Conservation (phyloP, 2,888 invertebrate genomes). For the Camponotus fellah region DNA sequence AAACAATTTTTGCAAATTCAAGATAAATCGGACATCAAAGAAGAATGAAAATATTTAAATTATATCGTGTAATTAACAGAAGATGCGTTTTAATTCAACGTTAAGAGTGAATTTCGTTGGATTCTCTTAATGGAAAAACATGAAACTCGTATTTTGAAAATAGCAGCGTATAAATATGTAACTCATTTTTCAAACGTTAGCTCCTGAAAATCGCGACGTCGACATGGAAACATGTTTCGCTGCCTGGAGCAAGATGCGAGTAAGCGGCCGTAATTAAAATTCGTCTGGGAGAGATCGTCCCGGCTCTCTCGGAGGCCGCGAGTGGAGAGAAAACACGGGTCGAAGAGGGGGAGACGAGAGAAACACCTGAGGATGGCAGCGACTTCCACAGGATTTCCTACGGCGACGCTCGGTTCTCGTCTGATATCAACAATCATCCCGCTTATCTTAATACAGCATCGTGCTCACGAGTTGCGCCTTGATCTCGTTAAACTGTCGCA, state of each 20-base stretch:
- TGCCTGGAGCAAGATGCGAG: neutral
- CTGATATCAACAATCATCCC: conserved; percentile 55
- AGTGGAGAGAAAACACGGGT: neutral
- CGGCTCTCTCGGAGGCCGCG: neutral
- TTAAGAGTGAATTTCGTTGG: neutral
- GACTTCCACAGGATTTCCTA: conserved; percentile 46
- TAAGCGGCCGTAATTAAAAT: conserved; percentile 52
- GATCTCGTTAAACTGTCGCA: conserved; percentile 68
- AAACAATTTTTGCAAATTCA: neutral
- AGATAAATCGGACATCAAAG: neutral
- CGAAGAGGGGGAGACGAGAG: neutral
- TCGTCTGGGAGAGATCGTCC: conserved; percentile 19
- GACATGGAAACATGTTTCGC: neutral
- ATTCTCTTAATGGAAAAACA: neutral
- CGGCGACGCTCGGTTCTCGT: conserved; percentile 23
- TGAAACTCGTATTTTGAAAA: neutral
- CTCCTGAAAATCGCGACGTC: conserved; percentile 16
- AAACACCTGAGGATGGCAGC: conserved; percentile 52
- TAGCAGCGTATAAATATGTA: neutral
- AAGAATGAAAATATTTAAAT: neutral
- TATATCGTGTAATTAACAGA: neutral
- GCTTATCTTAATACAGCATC: conserved; percentile 60
- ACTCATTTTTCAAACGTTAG: neutral
- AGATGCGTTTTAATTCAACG: neutral
- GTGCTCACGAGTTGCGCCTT: conserved; percentile 38